These are phyloP conservation scores for Amphipoea oculea DNA, from an alignment of 2,888 invertebrate species.

Conservation along the genomic window DNA sequence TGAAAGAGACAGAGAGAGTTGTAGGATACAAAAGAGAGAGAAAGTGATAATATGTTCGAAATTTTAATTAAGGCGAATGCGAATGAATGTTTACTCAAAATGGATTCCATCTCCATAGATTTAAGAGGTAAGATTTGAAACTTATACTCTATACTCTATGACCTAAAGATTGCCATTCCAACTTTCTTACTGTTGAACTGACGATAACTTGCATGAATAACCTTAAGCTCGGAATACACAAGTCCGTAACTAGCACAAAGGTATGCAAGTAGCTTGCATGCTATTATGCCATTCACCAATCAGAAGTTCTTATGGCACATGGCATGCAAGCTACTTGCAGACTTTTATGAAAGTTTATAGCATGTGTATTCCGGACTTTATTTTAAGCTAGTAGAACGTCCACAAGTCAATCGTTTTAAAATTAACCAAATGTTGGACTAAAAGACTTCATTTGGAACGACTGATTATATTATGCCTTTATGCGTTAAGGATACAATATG, in stretches of 20 bases:
- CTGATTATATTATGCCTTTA: background rate
- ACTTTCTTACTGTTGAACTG: slow-evolving; percentile 35
- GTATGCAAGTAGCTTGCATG: background rate
- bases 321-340: background rate
- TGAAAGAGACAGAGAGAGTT: background rate
- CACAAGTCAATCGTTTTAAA: slow-evolving; percentile 1
- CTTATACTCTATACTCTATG: background rate
- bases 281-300: too few species aligned
- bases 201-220: slow-evolving; percentile 15
- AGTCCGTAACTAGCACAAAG: background rate
- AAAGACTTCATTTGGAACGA: background rate
- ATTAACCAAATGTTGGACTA: background rate
- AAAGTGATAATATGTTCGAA: background rate
- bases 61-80: background rate
- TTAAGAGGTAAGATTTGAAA: slow-evolving; percentile 24
- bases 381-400: background rate
- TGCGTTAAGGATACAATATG: background rate
- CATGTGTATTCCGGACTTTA: background rate
- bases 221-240: background rate
- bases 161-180: slow-evolving; percentile 4
- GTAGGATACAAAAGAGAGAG: background rate
- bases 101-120: background rate
- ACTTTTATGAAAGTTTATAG: background rate
- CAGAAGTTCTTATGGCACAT: background rate
- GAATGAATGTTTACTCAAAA: background rate